A percentile compares a stretch with the other conserved stretches of the same genome.
Conservation (phyloP, 2,888 invertebrate species). For the Eremobia ochroleuca region DNA sequence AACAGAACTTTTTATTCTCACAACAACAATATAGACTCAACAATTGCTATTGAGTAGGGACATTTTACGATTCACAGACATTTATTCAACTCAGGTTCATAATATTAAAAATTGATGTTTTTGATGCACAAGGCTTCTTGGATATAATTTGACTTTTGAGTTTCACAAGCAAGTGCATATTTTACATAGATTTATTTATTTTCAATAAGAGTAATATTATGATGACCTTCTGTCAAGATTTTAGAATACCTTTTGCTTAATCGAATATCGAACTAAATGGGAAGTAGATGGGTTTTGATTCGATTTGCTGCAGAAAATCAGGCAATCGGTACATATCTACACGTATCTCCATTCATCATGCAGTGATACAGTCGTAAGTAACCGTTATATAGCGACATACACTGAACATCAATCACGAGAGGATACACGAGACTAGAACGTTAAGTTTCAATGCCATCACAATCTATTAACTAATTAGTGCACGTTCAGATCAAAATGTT, state of each 20-base stretch:
- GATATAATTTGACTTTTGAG: not conserved
- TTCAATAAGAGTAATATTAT: not conserved
- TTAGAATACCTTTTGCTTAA: not conserved
- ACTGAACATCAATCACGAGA: conserved; percentile 36
- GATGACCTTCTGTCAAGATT: not conserved
- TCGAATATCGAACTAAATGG: not conserved
- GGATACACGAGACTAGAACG: conserved; percentile 20
- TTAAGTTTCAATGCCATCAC: conserved; percentile 48
- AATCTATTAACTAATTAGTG: conserved; percentile 19
- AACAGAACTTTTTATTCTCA: not conserved
- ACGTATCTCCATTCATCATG: not conserved
- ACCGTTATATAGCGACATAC: not conserved
- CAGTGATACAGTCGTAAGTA: conserved; percentile 3
- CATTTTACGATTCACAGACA: not conserved
- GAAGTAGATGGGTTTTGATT: not conserved
- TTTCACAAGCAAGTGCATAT: not conserved
- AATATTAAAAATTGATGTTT: not conserved
- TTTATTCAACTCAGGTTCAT: not conserved
- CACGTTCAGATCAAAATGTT: conserved; percentile 13
- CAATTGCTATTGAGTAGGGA: not conserved
- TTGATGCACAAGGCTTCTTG: not conserved
- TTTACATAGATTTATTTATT: not conserved
- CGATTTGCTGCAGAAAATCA: not conserved
- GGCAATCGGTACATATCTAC: not conserved
- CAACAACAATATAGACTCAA: not conserved